Conservation (phyloP, 2,113 vertebrate genomes). For the Saccopteryx leptura region DNA sequence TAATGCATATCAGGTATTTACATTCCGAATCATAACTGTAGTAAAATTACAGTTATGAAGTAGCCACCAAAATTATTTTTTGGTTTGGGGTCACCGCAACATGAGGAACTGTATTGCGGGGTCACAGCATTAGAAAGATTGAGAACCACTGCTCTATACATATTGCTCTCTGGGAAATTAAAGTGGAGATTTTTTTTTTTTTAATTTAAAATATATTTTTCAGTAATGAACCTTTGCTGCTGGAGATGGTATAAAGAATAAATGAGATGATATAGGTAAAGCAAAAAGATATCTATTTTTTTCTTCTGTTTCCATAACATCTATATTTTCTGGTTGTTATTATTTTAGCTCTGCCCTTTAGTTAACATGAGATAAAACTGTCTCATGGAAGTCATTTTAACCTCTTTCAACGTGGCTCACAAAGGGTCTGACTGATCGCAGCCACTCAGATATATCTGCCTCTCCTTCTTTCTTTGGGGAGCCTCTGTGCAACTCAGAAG, state of each 20-base stretch:
- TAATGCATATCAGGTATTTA: too few species aligned
- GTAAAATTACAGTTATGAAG: too few species aligned
- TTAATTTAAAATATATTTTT: background rate
- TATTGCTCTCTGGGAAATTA: background rate
- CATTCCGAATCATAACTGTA: too few species aligned
- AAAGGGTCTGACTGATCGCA: background rate
- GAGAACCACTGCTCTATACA: background rate
- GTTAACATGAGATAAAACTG: slow-evolving; percentile 10
- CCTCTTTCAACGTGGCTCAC: background rate
- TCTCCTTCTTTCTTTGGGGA: background rate
- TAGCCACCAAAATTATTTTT: too few species aligned
- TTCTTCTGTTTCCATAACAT: background rate
- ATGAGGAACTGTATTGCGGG: too few species aligned
- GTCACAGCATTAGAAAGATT: too few species aligned
- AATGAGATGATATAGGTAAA: background rate
- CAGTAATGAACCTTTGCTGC: background rate
- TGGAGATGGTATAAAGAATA: background rate
- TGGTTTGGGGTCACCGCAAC: too few species aligned
- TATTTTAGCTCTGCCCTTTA: slow-evolving; percentile 26
- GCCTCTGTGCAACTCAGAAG: background rate
- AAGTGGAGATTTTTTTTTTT: background rate
- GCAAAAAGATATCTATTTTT: background rate
- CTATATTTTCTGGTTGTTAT: background rate
- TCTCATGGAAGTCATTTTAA: background rate
- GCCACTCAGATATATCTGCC: background rate